Conservation (phyloP, 1,140 invertebrate species). For the Conopomorpha cramerella region DNA sequence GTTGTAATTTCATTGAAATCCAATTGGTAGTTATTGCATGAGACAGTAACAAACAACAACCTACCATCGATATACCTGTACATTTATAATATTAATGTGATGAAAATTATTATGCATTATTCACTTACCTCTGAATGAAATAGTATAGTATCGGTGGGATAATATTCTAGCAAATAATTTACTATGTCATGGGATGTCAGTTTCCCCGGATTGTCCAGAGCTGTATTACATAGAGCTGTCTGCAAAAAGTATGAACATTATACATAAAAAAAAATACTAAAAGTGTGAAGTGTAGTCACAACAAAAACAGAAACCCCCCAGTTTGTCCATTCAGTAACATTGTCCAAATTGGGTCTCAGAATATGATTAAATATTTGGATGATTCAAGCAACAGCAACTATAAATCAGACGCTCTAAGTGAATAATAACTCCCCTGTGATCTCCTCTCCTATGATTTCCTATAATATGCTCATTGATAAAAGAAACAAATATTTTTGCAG, state of each 20-base stretch:
- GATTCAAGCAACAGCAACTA: background rate
- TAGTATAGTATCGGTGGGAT: conserved; percentile 87
- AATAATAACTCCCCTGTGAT: background rate
- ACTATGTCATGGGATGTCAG: conserved; percentile 77
- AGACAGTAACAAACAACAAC: too few species aligned
- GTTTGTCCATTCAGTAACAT: conserved; percentile 3
- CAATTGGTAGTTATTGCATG: too few species aligned
- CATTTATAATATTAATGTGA: conserved; percentile 3
- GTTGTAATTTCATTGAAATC: too few species aligned
- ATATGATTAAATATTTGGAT: background rate
- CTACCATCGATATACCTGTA: background rate
- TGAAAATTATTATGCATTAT: conserved; percentile 4
- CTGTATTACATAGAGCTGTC: conserved; percentile 87
- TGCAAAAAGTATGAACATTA: conserved; percentile 2
- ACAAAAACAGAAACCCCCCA: background rate
- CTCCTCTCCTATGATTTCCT: background rate
- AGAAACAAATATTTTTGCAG: too few species aligned
- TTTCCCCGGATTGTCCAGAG: conserved; percentile 88
- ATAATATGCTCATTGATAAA: too few species aligned
- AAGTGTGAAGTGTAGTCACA: conserved; percentile 2
- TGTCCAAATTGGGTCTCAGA: background rate
- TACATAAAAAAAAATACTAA: conserved; percentile 6
- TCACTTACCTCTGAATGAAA: conserved; percentile 74
- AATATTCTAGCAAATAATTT: conserved; percentile 77
- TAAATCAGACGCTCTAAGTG: background rate